A percentile compares a stretch with the other conserved stretches of the same genome.
Evolutionary conservation across 92 coral and sea anemone genomes (phyloP).

Genomic region (Heliopora coerulea): DNA sequence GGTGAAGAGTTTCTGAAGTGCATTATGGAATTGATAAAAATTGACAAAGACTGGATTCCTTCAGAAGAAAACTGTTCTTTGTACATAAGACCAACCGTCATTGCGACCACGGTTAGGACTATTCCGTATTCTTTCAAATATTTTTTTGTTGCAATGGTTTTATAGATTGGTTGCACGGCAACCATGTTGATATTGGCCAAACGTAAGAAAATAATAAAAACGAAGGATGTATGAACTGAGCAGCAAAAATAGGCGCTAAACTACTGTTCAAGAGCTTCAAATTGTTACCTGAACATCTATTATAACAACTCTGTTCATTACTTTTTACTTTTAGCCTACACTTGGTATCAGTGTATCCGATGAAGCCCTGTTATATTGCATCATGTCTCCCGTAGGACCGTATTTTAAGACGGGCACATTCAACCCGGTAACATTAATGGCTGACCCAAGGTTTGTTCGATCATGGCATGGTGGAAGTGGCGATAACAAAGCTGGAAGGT

Average conservation of each 20-base stretch:
- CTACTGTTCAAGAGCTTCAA: too few relatives aligned
- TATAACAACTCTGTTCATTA: too few relatives aligned
- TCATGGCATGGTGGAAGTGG: conserved; percentile 99
- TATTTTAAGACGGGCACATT: conserved; percentile 95
- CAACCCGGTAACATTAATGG: conserved; percentile 90
- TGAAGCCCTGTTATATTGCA: conserved; percentile 73
- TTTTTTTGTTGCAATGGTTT: too few relatives aligned
- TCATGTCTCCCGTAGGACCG: conserved; percentile 93
- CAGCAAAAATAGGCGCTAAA: too few relatives aligned
- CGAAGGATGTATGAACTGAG: too few relatives aligned
- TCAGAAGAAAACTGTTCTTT: conserved; percentile 83
- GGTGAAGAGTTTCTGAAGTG: conserved; percentile 77
- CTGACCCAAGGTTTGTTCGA: conserved; percentile 82
- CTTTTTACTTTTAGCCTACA: conserved; percentile 58
- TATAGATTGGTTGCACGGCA: too few relatives aligned
- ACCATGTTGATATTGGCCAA: background rate
- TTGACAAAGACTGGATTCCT: conserved; percentile 97
- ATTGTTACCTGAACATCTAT: too few relatives aligned
- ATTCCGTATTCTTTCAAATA: background rate
- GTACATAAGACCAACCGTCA: conserved; percentile 82
- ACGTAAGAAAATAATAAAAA: too few relatives aligned
- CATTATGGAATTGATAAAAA: conserved; percentile 62
- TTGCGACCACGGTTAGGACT: conserved; percentile 69
- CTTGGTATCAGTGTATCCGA: conserved; percentile 70
- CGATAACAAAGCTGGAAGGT: conserved; percentile 94